Conservation (phyloP, 2,888 invertebrate species). For the Pristionchus fissidentatus region DNA sequence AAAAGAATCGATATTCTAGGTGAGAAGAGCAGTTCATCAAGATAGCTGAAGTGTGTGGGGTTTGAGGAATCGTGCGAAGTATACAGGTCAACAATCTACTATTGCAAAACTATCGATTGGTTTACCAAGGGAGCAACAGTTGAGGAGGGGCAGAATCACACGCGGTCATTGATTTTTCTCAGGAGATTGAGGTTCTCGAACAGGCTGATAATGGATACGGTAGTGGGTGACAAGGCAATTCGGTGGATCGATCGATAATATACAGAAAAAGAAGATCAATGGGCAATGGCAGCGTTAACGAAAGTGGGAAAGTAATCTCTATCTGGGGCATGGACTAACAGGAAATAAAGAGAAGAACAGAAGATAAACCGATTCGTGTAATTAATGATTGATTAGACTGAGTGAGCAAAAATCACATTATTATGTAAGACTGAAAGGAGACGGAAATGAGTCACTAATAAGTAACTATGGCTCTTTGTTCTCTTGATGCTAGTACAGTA, state of each 20-base stretch:
- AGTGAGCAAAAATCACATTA: constrained; percentile 20
- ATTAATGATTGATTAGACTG: constrained; percentile 13
- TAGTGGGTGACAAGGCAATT: constrained; percentile 38
- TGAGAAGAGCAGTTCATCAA: background rate
- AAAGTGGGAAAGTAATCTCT: constrained; percentile 8
- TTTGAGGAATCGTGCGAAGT: background rate
- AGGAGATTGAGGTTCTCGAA: background rate
- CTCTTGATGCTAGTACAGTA: background rate
- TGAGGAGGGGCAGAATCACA: background rate
- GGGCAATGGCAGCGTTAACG: constrained; percentile 8
- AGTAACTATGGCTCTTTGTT: background rate
- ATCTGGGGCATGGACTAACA: background rate
- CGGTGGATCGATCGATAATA: constrained; percentile 32
- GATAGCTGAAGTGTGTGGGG: background rate
- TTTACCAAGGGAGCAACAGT: constrained; percentile 33
- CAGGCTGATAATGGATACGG: background rate
- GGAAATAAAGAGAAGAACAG: no score
- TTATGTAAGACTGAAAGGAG: constrained; percentile 12
- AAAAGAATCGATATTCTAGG: constrained; percentile 18
- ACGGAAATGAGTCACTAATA: background rate
- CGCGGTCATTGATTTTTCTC: constrained; percentile 4
- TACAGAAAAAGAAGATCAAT: background rate
- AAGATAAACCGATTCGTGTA: constrained; percentile 10
- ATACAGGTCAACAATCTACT: constrained; percentile 9
- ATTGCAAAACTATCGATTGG: background rate